A percentile compares a stretch with the other conserved stretches of the same genome.
Evolutionary conservation across 1,140 invertebrate species (phyloP).

Genomic region (Drosophila fuyamai): DNA sequence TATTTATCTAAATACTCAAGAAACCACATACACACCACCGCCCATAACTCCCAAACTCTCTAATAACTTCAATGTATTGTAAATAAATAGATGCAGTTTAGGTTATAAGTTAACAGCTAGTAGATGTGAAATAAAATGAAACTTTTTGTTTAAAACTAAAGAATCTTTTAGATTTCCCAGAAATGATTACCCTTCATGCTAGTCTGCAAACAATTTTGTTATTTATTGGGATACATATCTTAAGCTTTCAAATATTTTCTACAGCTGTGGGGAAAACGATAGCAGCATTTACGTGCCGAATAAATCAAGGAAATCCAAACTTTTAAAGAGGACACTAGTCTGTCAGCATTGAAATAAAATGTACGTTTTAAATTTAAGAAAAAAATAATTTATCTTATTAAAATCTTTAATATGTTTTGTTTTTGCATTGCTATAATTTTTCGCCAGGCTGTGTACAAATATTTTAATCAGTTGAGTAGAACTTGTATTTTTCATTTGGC

Average conservation of each 20-base stretch:
- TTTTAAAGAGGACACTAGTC: no score
- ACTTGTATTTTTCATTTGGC: slow-evolving; percentile 41
- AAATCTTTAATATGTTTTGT: no score
- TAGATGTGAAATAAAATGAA: slow-evolving; percentile 32
- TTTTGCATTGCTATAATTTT: neutral
- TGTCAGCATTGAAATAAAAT: no score
- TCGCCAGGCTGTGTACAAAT: slow-evolving; percentile 14
- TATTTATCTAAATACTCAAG: slow-evolving; percentile 70
- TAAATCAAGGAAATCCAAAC: no score
- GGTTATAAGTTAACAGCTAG: slow-evolving; percentile 50
- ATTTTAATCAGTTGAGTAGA: slow-evolving; percentile 57
- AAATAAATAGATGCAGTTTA: slow-evolving; percentile 55
- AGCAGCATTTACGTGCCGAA: no score
- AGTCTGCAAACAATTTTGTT: neutral
- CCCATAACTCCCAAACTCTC: slow-evolving; percentile 18
- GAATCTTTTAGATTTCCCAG: no score
- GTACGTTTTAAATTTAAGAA: neutral
- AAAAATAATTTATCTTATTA: no score
- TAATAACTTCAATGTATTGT: slow-evolving; percentile 49
- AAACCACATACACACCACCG: slow-evolving; percentile 31
- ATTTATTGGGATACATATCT: slow-evolving; percentile 20
- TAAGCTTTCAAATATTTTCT: neutral
- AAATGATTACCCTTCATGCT: neutral
- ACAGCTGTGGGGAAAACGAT: neutral
- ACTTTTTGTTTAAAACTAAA: slow-evolving; percentile 16